Conservation (phyloP, 2,113 vertebrate species). For the Oceanites oceanicus region DNA sequence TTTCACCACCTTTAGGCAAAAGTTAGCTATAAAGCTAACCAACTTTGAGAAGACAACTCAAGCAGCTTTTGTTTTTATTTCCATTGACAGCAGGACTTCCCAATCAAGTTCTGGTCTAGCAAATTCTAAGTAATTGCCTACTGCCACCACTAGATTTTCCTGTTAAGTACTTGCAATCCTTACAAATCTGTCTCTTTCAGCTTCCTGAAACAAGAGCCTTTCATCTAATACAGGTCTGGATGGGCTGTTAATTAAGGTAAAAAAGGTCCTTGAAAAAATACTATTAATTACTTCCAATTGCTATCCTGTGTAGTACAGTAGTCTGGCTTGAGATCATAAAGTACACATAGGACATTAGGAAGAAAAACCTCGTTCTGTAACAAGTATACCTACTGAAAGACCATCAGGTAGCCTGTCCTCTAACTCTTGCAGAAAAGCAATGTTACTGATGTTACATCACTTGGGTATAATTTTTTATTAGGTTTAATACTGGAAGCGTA, state of each 20-base stretch:
- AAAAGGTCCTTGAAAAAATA: background rate
- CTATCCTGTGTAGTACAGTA: background rate
- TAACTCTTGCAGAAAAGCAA: background rate
- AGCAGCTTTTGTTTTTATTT: background rate
- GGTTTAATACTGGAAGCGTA: background rate
- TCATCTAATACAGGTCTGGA: background rate
- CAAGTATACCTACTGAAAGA: background rate
- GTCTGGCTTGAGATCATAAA: background rate
- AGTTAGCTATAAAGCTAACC: background rate
- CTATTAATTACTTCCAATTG: background rate
- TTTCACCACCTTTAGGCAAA: background rate
- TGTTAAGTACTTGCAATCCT: background rate
- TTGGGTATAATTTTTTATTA: background rate
- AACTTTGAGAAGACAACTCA: background rate
- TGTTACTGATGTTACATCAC: background rate
- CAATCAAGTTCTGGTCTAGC: background rate
- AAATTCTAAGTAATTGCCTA: background rate
- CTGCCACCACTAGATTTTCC: background rate
- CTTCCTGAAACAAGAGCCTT: background rate
- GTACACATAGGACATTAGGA: background rate
- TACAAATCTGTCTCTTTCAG: background rate
- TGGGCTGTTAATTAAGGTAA: background rate
- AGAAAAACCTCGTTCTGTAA: background rate
- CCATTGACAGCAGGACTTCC: background rate
- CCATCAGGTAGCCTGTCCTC: background rate